These are phyloP conservation scores for Gracilinanus agilis DNA, from an alignment of 2,113 vertebrate genomes.

Conservation along the genomic window DNA sequence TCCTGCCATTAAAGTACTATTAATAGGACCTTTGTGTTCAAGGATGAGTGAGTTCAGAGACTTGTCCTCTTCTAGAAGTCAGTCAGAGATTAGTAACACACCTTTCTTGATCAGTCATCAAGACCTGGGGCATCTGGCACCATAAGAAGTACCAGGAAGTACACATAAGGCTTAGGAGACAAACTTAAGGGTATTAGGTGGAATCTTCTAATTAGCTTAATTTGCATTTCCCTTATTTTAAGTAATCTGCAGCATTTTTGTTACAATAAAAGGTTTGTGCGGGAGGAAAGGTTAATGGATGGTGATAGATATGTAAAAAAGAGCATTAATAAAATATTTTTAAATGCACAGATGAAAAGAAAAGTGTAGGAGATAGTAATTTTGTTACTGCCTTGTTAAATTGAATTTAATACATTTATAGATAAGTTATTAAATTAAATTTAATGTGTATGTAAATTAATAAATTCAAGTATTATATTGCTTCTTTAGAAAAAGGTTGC, in stretches of 20 bases:
- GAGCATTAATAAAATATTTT: neutral
- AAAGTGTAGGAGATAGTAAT: neutral
- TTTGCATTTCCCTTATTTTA: neutral
- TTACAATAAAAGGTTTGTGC: neutral
- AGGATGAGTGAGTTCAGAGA: neutral
- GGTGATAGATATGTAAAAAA: neutral
- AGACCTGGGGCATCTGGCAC: neutral
- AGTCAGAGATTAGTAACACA: neutral
- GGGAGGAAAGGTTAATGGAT: neutral
- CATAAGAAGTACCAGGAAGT: neutral
- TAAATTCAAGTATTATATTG: neutral
- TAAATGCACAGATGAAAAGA: neutral
- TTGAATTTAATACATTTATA: neutral
- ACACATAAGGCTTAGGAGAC: neutral
- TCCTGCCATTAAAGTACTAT: neutral
- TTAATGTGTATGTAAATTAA: neutral
- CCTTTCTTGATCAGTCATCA: neutral
- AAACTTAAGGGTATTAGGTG: neutral
- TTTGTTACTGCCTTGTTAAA: neutral
- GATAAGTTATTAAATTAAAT: neutral
- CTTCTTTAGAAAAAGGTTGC: neutral
- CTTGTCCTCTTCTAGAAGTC: neutral
- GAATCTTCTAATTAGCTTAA: neutral
- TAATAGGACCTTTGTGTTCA: neutral
- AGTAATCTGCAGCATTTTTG: neutral